A percentile compares a stretch with the other conserved stretches of the same genome.
phyloP scores from a whole-genome alignment of 2,888 invertebrate genomes.

The Tubiluchus corallicola region DNA sequence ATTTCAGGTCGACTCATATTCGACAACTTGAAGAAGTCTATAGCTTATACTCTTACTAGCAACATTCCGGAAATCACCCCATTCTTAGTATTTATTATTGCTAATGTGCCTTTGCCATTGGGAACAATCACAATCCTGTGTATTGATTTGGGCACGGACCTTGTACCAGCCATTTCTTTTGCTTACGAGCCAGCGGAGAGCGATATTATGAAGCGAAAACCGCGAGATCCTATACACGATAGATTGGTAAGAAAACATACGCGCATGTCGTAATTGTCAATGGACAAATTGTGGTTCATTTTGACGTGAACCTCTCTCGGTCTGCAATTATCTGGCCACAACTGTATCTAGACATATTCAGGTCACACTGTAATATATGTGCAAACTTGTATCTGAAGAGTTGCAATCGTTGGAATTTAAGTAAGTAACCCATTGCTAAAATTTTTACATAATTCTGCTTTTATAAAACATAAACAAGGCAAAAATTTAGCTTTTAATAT shows the following conservation, averaged over 20 bases:
- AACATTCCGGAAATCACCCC: constrained; percentile 38
- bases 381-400: too few species aligned
- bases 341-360: too few species aligned
- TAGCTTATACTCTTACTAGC: constrained; percentile 37
- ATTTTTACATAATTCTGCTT: too few species aligned
- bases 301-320: too few species aligned
- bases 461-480: too few species aligned
- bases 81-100: constrained; percentile 34
- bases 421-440: too few species aligned
- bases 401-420: too few species aligned
- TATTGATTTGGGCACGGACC: constrained; percentile 37
- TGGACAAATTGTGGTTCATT: too few species aligned
- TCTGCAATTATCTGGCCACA: too few species aligned
- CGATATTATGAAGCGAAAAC: constrained; percentile 47
- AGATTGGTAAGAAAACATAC: constrained; percentile 38
- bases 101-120: constrained; percentile 34
- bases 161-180: constrained; percentile 49
- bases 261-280: too few species aligned
- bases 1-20: constrained; percentile 33
- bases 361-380: too few species aligned
- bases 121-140: constrained; percentile 37
- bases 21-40: constrained; percentile 38
- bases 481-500: too few species aligned
- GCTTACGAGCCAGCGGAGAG: constrained; percentile 51
- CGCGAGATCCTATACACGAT: constrained; percentile 42